phyloP scores from a whole-genome alignment of 2,113 vertebrate genomes.

The Sinocyclocheilus anshuiensis region DNA sequence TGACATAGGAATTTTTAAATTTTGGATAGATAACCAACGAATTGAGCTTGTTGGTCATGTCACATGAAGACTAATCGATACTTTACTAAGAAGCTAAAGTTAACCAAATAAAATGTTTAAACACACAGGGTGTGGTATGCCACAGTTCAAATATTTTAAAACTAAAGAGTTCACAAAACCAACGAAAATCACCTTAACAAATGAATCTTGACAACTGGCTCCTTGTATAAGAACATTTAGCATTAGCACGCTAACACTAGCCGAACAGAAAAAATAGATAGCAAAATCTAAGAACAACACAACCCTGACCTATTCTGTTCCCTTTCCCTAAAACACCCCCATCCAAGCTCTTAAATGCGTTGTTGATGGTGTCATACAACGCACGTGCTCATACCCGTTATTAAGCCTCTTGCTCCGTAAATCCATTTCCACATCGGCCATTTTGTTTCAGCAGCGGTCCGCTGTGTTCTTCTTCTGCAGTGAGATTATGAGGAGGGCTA shows the following conservation, averaged over 20 bases:
- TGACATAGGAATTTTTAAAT: neutral
- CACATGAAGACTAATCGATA: neutral
- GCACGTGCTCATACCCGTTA: slow-evolving; percentile 48
- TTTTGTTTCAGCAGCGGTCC: slow-evolving; percentile 51
- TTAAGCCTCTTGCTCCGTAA: slow-evolving; percentile 49
- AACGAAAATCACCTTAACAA: neutral
- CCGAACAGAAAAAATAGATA: neutral
- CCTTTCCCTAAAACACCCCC: neutral
- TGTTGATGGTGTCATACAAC: neutral
- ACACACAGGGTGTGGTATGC: neutral
- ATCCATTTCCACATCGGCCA: slow-evolving; percentile 57
- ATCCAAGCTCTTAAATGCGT: neutral
- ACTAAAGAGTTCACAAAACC: neutral
- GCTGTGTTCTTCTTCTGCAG: slow-evolving; percentile 43
- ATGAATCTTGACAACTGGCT: neutral
- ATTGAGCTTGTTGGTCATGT: neutral
- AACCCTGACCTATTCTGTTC: neutral
- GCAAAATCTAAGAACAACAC: neutral
- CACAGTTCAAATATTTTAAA: neutral
- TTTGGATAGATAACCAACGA: neutral
- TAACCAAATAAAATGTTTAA: neutral
- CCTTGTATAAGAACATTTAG: neutral
- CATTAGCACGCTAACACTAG: slow-evolving; percentile 34
- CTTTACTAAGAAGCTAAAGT: neutral
- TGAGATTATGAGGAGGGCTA: neutral